Evolutionary conservation across 1,140 invertebrate species (phyloP), one percentile per base, ranked within the genome.

Genomic region (Nasonia longicornis): DNA sequence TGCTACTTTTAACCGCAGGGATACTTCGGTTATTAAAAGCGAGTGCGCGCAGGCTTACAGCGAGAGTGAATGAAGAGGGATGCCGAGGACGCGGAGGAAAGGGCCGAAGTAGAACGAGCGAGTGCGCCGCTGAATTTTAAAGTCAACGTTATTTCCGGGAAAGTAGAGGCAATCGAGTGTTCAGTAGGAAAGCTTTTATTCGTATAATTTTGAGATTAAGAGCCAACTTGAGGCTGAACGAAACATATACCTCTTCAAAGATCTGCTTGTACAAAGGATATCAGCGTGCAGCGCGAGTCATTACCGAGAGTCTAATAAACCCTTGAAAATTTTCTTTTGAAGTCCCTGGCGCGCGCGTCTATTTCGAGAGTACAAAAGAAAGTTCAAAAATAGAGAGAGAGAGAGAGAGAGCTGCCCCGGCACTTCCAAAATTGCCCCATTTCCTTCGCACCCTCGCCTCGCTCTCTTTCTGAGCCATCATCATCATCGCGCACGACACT

Each of bases 1-100:
- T 64, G 72, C 70, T 48, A 73, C 70, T 79, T 71, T 45, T 48
- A 71, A 45, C 35, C 38, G 31, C 71, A 64, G 63, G 58, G 42
- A 16, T 52, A 38, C 38, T 8, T 75, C 2, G 63, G 22, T 75
- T 63, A 48, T 73, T 79, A 73, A 79, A 73, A 79, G 11, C 38
- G 7, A 73, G 63, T 31, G 16, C 3, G 26, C 26, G 26, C 26
- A 58, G 52, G 12, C 45, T 48, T 48, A 2, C 11, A 58, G 31
- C 29, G 10, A 63, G 58, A 64, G 52, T 76, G 74, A 45, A 72
- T 8, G 42, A 67, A 48, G n/a, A 73, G 8, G 12, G 71, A 42
- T 26, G 12, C 10, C 26, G 2, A n/a, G 20, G 52, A 58, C 52
- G 7, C 2, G 20, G 52, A n/a, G 26, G 26, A 58, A n/a, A 20